Base-by-base conservation (phyloP, 37 sponge, comb jelly and placozoan species). In the Aphrocallistes beatrix region DNA sequence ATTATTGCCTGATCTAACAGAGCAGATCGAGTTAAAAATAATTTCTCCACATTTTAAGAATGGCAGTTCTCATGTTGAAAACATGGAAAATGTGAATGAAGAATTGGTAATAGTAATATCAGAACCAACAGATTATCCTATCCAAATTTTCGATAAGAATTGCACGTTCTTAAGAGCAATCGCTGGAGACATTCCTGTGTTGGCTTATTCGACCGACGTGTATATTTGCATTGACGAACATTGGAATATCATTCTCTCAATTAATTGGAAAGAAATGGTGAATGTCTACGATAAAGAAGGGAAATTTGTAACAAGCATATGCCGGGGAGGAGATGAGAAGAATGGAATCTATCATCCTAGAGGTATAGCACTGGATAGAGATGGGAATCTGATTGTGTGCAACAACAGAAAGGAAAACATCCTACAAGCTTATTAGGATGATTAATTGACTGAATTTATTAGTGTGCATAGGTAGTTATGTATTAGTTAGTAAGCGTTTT, bases 191-290 rank as follows among this genome's bases (percentile, higher is more conserved):
- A n/a, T n/a, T n/a, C n/a, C n/a, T n/a, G n/a, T n/a, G n/a, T n/a
- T n/a, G n/a, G 6, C n/a, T 25, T 21, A 60, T 32, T 25, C 10
- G 32, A 25, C 1, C n/a, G 10, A 19, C 6, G 10, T 32, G 6
- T 13, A n/a, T n/a, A n/a, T 60, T 30, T 60, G 75, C 21, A 60
- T 60, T 13, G 75, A 60, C n/a, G n/a, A 60, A 13, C 34, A 21
- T 30, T 60, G 75, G 75, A 60, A 60, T 60, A 60, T 60, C 34
- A n/a, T n/a, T n/a, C n/a, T n/a, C n/a, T n/a, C n/a, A n/a, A 60
- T 30, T 25, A 3, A 60, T 60, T 21, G 6, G 34, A 30, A 60
- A 25, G n/a, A 60, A 60, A 3, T 60, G n/a, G 75, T 60, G 34
- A 19, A 6, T 13, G 75, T 60, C 28, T 60, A 32, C 21, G n/a